phyloP scores from a whole-genome alignment of 2,797 vertebrate genomes.

The Dipus sagitta region DNA sequence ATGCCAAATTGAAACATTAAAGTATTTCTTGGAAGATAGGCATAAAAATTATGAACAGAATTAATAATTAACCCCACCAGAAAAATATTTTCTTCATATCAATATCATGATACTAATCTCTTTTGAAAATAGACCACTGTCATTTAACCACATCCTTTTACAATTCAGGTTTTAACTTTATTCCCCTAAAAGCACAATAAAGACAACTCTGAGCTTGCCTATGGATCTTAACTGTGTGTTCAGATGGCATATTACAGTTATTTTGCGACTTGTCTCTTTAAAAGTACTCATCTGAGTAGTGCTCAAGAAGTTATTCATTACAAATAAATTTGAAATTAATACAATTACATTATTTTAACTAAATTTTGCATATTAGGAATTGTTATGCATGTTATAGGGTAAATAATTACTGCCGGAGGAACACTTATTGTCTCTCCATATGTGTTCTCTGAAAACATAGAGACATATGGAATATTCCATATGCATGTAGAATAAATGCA shows the following conservation, averaged over 20 bases:
- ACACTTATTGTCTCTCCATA: neutral
- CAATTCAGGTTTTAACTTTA: neutral
- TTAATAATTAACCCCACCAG: neutral
- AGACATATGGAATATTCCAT: neutral
- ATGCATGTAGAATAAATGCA: neutral
- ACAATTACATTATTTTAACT: neutral
- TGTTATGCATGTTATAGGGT: neutral
- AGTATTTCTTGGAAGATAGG: slow-evolving; percentile 18
- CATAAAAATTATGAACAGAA: neutral
- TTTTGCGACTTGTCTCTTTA: neutral
- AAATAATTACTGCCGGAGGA: neutral
- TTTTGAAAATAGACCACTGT: neutral
- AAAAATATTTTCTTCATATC: neutral
- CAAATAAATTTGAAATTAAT: neutral
- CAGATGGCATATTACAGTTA: neutral
- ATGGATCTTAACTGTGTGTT: neutral
- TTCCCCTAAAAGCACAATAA: neutral
- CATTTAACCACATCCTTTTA: neutral
- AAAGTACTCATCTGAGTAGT: neutral
- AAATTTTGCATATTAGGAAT: neutral
- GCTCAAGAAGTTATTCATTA: neutral
- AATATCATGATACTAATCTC: neutral
- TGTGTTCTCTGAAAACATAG: neutral
- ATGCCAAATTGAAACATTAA: neutral
- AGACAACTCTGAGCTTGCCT: too few species aligned